Percentiles rank a stretch among this genome's conserved stretches.
phyloP scores from a whole-genome alignment of 2,797 vertebrate species.

The Esox masquinongy region DNA sequence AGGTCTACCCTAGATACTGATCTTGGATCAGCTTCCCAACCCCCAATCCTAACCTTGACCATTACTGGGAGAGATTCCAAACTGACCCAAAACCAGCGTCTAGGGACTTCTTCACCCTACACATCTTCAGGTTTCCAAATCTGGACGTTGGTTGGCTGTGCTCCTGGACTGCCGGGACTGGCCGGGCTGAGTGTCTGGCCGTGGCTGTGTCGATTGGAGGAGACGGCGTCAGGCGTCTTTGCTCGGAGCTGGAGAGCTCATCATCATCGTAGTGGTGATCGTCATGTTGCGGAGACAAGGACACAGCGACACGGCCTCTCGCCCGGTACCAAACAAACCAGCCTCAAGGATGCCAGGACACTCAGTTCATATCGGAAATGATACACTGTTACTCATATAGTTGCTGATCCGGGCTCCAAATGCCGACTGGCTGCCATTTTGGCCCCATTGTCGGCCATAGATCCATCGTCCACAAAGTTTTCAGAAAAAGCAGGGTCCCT shows the following conservation, averaged over 20 bases:
- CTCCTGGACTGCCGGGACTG: neutral
- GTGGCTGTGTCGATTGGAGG: constrained; percentile 65
- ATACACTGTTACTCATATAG: neutral
- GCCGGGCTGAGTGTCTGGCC: neutral
- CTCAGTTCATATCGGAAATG: neutral
- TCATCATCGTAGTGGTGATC: constrained; percentile 95
- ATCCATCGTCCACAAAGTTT: neutral
- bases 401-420: neutral
- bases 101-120: neutral
- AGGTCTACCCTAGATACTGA: too few relatives aligned
- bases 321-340: neutral
- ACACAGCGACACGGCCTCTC: neutral
- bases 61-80: too few relatives aligned
- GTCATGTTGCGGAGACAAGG: constrained; percentile 78
- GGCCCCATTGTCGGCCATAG: neutral
- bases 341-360: neutral
- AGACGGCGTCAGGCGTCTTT: constrained; percentile 83
- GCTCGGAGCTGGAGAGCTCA: constrained; percentile 89
- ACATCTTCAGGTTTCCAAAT: neutral
- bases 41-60: too few relatives aligned
- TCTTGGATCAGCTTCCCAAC: too few relatives aligned
- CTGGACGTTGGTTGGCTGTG: neutral
- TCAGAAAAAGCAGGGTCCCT: neutral
- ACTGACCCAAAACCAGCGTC: too few relatives aligned
- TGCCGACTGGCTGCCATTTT: constrained; percentile 13